phyloP scores from a whole-genome alignment of 92 coral and sea anemone genomes.

The Actinostola sp. region DNA sequence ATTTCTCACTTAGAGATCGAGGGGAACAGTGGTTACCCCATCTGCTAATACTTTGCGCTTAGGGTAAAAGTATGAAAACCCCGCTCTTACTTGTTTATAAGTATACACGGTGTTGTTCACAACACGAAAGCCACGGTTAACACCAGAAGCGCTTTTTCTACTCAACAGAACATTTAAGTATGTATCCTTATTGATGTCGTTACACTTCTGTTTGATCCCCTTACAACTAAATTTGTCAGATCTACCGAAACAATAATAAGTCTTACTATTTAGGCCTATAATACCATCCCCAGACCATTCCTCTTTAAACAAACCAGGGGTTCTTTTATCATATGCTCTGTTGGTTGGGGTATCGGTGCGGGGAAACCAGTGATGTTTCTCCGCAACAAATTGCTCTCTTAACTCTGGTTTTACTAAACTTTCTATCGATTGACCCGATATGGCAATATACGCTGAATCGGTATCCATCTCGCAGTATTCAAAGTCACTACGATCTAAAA shows the following conservation, averaged over 20 bases:
- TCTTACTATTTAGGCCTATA: conserved; percentile 24
- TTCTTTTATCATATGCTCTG: conserved; percentile 39
- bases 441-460: conserved; percentile 47
- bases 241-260: conserved; percentile 53
- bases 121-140: conserved; percentile 43
- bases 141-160: conserved; percentile 16
- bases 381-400: conserved; percentile 15
- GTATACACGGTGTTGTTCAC: conserved; percentile 40
- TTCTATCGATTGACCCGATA: conserved; percentile 37
- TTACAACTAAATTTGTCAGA: conserved; percentile 52
- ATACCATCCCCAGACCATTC: conserved; percentile 39
- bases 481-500: conserved; percentile 38
- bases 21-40: conserved; percentile 36
- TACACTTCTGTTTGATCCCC: conserved; percentile 31
- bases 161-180: conserved; percentile 21
- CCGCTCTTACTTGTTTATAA: conserved; percentile 25
- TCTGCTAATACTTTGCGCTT: conserved; percentile 40
- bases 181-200: conserved; percentile 36
- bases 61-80: conserved; percentile 48
- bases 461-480: conserved; percentile 51
- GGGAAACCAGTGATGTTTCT: conserved; percentile 50
- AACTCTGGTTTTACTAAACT: conserved; percentile 52
- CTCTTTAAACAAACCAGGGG: conserved; percentile 34
- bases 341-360: conserved; percentile 42
- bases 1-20: too few species aligned